These are phyloP conservation scores for Sylvia atricapilla DNA, from an alignment of 2,113 vertebrate species.

Conservation along the genomic window DNA sequence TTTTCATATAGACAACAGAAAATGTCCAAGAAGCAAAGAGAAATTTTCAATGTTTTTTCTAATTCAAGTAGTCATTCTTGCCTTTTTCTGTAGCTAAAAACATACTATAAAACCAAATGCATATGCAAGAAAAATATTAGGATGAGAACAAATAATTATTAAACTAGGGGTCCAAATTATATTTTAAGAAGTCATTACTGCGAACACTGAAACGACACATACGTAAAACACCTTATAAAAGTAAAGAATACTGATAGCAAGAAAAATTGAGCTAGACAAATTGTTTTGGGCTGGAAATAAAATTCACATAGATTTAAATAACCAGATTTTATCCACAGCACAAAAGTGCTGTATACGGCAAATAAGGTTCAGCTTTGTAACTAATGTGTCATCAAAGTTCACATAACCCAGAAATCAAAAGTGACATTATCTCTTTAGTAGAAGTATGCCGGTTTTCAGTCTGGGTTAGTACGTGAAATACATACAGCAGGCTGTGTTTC, in stretches of 20 bases:
- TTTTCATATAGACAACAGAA: not conserved
- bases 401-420: not conserved
- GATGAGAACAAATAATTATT: not conserved
- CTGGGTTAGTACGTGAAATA: not conserved
- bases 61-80: not conserved
- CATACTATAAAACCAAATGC: not conserved
- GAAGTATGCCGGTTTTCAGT: not conserved
- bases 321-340: not conserved
- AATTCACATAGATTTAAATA: not conserved
- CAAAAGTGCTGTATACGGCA: not conserved
- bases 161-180: not conserved
- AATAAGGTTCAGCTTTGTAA: not conserved
- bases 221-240: not conserved
- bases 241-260: not conserved
- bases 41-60: not conserved
- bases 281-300: not conserved
- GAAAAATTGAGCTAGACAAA: not conserved
- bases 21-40: not conserved
- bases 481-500: not conserved
- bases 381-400: not conserved
- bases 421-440: not conserved
- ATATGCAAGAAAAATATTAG: not conserved
- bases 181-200: slow-evolving; percentile 2
- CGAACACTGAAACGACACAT: not conserved
- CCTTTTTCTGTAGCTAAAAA: not conserved